phyloP scores from a whole-genome alignment of 2,888 invertebrate species.

The Drosophila lutescens region DNA sequence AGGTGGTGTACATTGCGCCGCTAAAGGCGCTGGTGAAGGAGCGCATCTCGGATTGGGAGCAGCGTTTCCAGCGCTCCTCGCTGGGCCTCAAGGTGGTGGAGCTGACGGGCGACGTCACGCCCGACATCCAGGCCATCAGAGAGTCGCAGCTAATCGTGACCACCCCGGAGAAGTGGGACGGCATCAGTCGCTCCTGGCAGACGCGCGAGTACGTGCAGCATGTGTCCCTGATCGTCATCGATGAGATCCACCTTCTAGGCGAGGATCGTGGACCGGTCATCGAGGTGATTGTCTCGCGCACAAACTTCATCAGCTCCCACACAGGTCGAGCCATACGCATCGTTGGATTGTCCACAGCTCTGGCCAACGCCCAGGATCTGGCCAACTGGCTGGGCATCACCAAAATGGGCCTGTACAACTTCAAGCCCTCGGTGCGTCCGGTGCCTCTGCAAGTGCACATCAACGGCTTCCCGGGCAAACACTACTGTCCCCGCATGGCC shows the following conservation, averaged over 20 bases:
- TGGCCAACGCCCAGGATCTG: constrained; percentile 98
- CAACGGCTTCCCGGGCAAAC: constrained; percentile 96
- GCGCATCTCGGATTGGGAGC: constrained; percentile 97
- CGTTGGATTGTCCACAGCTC: constrained; percentile 97
- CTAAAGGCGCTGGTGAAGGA: constrained; percentile 98
- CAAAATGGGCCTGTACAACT: constrained; percentile 97
- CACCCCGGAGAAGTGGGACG: constrained; percentile 99
- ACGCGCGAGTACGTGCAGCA: constrained; percentile 96
- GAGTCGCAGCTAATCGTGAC: constrained; percentile 97
- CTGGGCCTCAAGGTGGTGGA: constrained; percentile 95
- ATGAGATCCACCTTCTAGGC: constrained; percentile 98
- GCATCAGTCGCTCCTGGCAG: constrained; percentile 99
- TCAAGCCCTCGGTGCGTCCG: constrained; percentile 98
- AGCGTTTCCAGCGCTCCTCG: constrained; percentile 88
- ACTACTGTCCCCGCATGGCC: constrained; percentile 99
- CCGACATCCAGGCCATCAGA: constrained; percentile 92
- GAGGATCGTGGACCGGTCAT: constrained; percentile 95
- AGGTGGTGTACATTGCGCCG: constrained; percentile 99
- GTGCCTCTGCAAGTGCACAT: constrained; percentile 97
- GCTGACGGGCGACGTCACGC: constrained; percentile 96
- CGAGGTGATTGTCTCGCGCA: constrained; percentile 98
- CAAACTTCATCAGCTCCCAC: constrained; percentile 97
- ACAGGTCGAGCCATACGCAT: constrained; percentile 93
- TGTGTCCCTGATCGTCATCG: constrained; percentile 96
- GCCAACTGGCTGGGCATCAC: constrained; percentile 98